These are phyloP conservation scores for Phodopus roborovskii DNA, from an alignment of 2,113 vertebrate species.

Conservation along the genomic window DNA sequence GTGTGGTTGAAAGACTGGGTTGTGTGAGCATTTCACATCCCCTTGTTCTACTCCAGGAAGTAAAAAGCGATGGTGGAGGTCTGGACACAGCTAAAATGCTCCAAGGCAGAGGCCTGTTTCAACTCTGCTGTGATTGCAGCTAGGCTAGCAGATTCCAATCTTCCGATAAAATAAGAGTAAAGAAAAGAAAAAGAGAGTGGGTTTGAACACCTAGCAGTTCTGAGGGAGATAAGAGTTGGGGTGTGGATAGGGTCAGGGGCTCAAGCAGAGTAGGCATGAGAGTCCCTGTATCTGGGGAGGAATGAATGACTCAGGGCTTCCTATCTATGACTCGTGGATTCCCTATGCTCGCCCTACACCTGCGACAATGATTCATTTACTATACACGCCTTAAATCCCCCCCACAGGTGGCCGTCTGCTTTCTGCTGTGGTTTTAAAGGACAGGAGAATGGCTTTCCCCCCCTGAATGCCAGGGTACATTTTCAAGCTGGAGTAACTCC, in stretches of 20 bases:
- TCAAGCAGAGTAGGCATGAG: neutral
- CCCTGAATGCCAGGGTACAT: neutral
- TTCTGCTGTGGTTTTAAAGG: neutral
- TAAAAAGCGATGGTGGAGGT: neutral
- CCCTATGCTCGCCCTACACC: neutral
- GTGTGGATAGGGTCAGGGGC: neutral
- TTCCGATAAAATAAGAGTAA: conserved; percentile 6
- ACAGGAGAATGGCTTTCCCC: neutral
- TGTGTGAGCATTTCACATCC: neutral
- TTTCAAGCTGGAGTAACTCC: neutral
- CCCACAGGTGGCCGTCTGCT: neutral
- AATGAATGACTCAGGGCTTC: neutral
- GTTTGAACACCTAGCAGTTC: neutral
- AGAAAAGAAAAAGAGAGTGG: neutral
- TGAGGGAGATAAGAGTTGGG: neutral
- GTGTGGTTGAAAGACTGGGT: neutral
- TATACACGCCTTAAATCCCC: neutral
- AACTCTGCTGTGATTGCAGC: neutral
- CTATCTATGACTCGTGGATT: neutral
- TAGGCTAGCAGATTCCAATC: neutral
- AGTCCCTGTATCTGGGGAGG: neutral
- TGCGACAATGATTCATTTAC: neutral
- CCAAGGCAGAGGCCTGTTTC: neutral
- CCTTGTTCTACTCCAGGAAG: conserved; percentile 11
- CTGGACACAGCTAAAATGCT: neutral